These are phyloP conservation scores for Oryzias melastigma DNA, from an alignment of 2,113 vertebrate genomes.

Conservation along the genomic window DNA sequence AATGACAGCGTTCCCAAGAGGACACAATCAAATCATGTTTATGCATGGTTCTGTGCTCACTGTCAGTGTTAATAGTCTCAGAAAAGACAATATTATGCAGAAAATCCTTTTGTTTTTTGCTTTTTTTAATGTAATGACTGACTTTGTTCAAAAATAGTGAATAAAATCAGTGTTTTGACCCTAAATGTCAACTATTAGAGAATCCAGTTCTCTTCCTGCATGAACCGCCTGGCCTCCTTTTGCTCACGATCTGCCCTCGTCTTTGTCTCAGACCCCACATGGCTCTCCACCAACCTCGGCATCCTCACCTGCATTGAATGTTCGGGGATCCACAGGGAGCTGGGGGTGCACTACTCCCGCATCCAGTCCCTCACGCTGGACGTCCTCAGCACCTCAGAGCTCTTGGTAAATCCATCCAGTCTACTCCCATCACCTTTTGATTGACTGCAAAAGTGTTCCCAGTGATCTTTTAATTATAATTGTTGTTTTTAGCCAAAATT, in stretches of 20 bases:
- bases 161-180: too few relatives aligned
- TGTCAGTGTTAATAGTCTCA: not conserved
- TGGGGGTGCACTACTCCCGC: conserved; percentile 96
- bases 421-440: not conserved
- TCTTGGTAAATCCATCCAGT: conserved; percentile 83
- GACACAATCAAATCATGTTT: not conserved
- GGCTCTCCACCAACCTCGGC: conserved; percentile 94
- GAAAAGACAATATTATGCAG: too few relatives aligned
- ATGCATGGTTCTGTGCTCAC: not conserved
- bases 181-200: too few relatives aligned
- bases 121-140: not conserved
- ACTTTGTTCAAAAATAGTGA: too few relatives aligned
- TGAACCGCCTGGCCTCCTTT: not conserved
- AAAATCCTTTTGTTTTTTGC: not conserved
- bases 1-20: not conserved
- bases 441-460: too few relatives aligned
- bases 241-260: not conserved
- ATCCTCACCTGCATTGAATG: conserved; percentile 83
- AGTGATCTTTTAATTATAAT: too few relatives aligned
- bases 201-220: too few relatives aligned
- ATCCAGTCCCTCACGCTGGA: conserved; percentile 98
- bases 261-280: conserved; percentile 86
- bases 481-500: too few relatives aligned
- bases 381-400: conserved; percentile 95
- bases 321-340: conserved; percentile 82